Conservation (phyloP, 2,888 invertebrate species). For the Alitta virens region DNA sequence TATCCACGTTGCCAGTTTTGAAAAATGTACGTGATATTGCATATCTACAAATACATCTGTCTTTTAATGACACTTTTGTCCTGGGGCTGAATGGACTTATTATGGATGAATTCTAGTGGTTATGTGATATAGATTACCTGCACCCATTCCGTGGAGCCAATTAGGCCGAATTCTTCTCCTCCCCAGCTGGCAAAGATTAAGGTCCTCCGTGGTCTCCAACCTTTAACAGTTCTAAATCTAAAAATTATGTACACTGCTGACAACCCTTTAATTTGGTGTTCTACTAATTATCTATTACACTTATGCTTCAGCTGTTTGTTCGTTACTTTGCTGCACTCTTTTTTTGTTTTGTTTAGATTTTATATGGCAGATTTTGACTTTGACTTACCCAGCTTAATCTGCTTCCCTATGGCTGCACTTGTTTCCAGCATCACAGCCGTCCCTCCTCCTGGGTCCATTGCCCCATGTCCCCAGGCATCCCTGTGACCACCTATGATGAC, state of each 20-base stretch:
- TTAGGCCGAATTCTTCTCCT: constrained; percentile 14
- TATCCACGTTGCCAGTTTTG: too few relatives aligned
- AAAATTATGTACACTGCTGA: too few relatives aligned
- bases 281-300: too few relatives aligned
- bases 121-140: constrained; percentile 10
- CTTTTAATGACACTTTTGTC: background rate
- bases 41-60: background rate
- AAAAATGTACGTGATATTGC: background rate
- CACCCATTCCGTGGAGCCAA: constrained; percentile 16
- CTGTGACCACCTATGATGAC: constrained; percentile 14
- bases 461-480: constrained; percentile 14
- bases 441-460: constrained; percentile 14
- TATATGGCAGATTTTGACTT: too few relatives aligned
- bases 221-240: constrained; percentile 1
- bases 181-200: constrained; percentile 17
- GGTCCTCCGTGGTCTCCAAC: constrained; percentile 13
- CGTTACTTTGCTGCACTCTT: too few relatives aligned
- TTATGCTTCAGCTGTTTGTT: too few relatives aligned
- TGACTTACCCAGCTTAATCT: background rate
- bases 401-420: constrained; percentile 5
- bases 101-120: too few relatives aligned
- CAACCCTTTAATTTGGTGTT: too few relatives aligned
- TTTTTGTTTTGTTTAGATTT: too few relatives aligned
- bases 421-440: constrained; percentile 13
- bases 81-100: too few relatives aligned